phyloP scores from a whole-genome alignment of 2,113 vertebrate species.

The Bucco capensis region DNA sequence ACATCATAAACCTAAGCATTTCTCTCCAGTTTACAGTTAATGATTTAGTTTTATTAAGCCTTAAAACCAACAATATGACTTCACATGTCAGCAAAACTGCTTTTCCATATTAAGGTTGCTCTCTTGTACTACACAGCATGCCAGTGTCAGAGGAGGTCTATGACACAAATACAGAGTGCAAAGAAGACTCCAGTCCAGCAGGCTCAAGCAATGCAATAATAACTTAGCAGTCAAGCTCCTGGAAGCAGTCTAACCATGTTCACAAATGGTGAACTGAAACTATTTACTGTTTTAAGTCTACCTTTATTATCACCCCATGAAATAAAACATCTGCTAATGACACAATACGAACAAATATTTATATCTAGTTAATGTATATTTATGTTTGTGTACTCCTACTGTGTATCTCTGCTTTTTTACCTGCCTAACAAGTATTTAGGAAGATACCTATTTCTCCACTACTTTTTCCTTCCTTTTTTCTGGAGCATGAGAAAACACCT shows the following conservation, averaged over 20 bases:
- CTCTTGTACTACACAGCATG: not conserved
- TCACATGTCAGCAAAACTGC: not conserved
- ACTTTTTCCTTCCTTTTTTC: not conserved
- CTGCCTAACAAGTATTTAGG: not conserved
- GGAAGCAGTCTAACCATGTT: not conserved
- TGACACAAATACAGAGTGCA: not conserved
- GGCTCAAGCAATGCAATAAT: no score
- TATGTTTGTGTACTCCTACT: not conserved
- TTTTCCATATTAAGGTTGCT: not conserved
- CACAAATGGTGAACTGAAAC: not conserved
- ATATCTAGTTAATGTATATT: not conserved
- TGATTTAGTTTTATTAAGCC: conserved; percentile 18
- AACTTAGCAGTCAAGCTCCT: not conserved
- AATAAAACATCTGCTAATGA: not conserved
- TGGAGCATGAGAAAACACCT: not conserved
- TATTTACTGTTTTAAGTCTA: not conserved
- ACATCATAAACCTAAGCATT: not conserved
- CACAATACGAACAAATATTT: not conserved
- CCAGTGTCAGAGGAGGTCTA: not conserved
- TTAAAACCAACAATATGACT: not conserved
- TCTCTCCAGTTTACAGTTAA: conserved; percentile 17
- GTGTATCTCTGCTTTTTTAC: not conserved
- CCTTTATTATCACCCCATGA: not conserved
- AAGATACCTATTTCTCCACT: not conserved
- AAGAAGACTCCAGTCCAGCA: not conserved